Evolutionary conservation across 2,113 vertebrate genomes (phyloP).

Genomic region (Apistogramma diplotaenia): DNA sequence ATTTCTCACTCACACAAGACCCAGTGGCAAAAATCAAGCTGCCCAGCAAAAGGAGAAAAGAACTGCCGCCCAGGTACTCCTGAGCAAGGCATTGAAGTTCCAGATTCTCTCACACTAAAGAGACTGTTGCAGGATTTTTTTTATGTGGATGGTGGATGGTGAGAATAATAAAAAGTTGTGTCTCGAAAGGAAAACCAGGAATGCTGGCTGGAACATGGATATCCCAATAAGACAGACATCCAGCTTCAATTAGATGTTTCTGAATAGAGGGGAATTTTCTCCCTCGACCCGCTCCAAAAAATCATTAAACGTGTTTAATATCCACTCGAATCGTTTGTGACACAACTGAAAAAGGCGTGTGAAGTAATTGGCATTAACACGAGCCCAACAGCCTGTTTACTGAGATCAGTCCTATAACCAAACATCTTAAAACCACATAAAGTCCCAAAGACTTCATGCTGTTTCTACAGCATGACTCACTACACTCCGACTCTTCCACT

Average conservation of each 20-base stretch:
- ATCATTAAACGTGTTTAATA: not conserved
- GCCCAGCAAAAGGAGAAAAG: not conserved
- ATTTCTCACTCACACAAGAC: not conserved
- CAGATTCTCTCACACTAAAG: not conserved
- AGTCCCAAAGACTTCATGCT: not conserved
- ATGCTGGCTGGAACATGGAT: conserved; percentile 24
- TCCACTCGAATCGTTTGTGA: not conserved
- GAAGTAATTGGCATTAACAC: not conserved
- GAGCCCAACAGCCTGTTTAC: not conserved
- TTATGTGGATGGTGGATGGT: not conserved
- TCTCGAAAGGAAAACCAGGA: conserved; percentile 39
- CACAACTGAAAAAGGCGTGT: not conserved
- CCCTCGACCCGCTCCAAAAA: not conserved
- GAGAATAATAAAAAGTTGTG: conserved; percentile 23
- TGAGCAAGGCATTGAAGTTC: not conserved
- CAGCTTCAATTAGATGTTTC: not conserved
- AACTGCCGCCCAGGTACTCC: not conserved
- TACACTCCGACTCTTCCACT: not conserved
- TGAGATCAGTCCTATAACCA: not conserved
- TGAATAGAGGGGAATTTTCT: not conserved
- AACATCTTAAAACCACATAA: not conserved
- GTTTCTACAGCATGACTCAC: not conserved
- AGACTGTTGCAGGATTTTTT: not conserved
- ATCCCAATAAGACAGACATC: conserved; percentile 11
- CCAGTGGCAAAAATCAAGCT: not conserved